These are phyloP conservation scores for Lacerta bilineata DNA, from an alignment of 2,797 vertebrate species.

Conservation along the genomic window DNA sequence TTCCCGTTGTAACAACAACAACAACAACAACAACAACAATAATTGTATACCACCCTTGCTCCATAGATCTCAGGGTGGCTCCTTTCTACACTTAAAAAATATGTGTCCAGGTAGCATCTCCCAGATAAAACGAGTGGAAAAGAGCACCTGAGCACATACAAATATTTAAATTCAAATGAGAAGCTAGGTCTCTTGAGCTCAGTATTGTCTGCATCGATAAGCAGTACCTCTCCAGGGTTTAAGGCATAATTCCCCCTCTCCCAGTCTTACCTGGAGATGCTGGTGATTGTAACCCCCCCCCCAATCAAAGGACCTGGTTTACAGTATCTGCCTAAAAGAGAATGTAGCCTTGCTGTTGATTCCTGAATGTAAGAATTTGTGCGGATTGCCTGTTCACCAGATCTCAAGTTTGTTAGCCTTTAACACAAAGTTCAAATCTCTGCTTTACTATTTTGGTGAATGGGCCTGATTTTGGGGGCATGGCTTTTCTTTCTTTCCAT, in stretches of 20 bases:
- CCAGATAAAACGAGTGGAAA: neutral
- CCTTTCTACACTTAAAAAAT: neutral
- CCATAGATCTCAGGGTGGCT: neutral
- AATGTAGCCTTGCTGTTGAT: constrained; percentile 9
- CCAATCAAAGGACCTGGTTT: neutral
- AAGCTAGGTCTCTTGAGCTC: neutral
- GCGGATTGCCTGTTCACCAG: constrained; percentile 65
- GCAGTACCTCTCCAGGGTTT: constrained; percentile 1
- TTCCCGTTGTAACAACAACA: neutral
- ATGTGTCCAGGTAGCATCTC: neutral
- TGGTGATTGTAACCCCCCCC: neutral
- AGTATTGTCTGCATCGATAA: neutral
- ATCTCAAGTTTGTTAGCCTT: constrained; percentile 75
- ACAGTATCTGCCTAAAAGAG: neutral
- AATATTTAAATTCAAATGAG: neutral
- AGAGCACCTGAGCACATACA: neutral
- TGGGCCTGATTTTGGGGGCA: constrained; percentile 57
- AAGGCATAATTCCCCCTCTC: neutral
- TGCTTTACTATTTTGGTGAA: constrained; percentile 69
- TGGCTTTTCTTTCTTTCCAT: constrained; percentile 43
- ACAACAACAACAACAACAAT: too few relatives aligned
- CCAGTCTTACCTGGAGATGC: neutral
- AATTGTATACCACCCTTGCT: too few relatives aligned
- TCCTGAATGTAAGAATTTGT: constrained; percentile 24
- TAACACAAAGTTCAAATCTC: constrained; percentile 34